phyloP scores from a whole-genome alignment of 92 coral and sea anemone genomes.

The Desmophyllum pertusum region DNA sequence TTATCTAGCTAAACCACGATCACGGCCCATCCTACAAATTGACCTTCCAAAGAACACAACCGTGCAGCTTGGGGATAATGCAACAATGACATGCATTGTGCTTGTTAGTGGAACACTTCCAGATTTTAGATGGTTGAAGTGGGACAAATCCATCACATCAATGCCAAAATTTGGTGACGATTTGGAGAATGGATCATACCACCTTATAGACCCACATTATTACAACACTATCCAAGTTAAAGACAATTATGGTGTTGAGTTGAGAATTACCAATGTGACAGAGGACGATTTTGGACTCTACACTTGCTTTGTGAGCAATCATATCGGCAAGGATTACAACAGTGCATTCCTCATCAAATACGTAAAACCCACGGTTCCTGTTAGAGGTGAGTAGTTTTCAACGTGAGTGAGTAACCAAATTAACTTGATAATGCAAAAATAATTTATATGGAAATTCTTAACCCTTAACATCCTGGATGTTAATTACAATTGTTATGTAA shows the following conservation, averaged over 20 bases:
- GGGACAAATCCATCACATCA: conserved; percentile 69
- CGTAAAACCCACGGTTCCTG: conserved; percentile 8
- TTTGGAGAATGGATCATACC: conserved; percentile 47
- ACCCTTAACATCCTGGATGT: no score
- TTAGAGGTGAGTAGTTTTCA: conserved; percentile 11
- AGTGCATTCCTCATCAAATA: conserved; percentile 71
- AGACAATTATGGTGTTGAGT: conserved; percentile 68
- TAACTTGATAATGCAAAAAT: not conserved
- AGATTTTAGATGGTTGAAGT: conserved; percentile 94
- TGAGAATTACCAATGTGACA: conserved; percentile 75
- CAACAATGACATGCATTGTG: conserved; percentile 82
- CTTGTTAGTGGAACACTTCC: conserved; percentile 91
- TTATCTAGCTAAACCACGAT: conserved; percentile 69
- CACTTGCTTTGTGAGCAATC: conserved; percentile 89
- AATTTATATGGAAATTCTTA: no score
- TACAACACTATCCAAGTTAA: conserved; percentile 66
- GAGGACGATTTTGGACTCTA: conserved; percentile 90
- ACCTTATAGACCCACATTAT: conserved; percentile 68
- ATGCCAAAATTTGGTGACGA: conserved; percentile 48
- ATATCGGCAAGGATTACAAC: conserved; percentile 78
- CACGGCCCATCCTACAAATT: conserved; percentile 72
- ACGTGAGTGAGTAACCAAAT: not conserved
- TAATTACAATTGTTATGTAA: no score
- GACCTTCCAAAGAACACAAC: conserved; percentile 78
- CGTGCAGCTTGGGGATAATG: conserved; percentile 71